A percentile compares a stretch with the other conserved stretches of the same genome.
These are phyloP conservation scores for Ypsolopha scabrella DNA, from an alignment of 2,888 invertebrate species.

Conservation along the genomic window DNA sequence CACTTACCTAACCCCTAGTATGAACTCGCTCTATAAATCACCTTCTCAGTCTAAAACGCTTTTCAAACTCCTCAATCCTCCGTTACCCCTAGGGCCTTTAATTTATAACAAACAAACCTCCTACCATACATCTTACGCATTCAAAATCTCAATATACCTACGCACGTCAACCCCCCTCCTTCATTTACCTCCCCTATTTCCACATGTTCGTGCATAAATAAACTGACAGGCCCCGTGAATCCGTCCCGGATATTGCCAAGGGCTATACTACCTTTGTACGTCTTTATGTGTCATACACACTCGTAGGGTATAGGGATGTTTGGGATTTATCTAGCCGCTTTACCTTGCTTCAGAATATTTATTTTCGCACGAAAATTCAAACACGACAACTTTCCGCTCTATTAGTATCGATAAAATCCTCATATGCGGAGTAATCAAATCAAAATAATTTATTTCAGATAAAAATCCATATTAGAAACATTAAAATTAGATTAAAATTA, in stretches of 20 bases:
- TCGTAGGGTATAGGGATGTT: neutral
- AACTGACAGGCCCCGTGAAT: constrained; percentile 25
- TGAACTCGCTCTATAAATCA: no score
- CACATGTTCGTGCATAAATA: constrained; percentile 35
- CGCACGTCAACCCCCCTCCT: neutral
- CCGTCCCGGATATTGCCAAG: constrained; percentile 7
- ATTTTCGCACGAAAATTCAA: neutral
- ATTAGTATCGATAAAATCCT: no score
- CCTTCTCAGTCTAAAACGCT: no score
- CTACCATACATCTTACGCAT: neutral
- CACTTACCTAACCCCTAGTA: no score
- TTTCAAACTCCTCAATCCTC: no score
- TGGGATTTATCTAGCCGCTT: neutral
- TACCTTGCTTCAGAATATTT: neutral
- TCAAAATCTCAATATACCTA: neutral
- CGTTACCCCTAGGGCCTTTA: no score
- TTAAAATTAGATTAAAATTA: no score
- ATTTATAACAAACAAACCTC: neutral
- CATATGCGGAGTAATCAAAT: no score
- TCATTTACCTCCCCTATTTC: constrained; percentile 14
- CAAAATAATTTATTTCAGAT: no score
- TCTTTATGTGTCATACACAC: neutral
- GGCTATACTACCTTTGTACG: constrained; percentile 2
- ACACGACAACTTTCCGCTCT: no score
- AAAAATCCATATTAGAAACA: no score